phyloP scores from a whole-genome alignment of 2,797 vertebrate species.

The Semaprochilodus insignis region DNA sequence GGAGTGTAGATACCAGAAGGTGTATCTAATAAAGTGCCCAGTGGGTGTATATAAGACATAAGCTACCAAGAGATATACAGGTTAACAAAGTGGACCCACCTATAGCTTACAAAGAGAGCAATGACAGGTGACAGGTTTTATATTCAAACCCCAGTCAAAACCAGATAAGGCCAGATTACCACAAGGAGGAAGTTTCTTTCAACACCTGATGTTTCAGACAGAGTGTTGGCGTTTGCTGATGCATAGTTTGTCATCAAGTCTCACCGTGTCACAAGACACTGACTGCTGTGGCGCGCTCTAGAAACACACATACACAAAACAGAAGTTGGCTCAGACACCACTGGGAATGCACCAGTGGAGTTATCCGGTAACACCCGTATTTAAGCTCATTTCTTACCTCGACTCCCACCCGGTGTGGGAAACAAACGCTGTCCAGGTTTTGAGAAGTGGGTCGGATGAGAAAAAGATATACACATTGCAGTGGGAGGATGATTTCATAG shows the following conservation, averaged over 20 bases:
- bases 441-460: not conserved
- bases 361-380: not conserved
- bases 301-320: slow-evolving; percentile 19
- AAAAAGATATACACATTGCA: not conserved
- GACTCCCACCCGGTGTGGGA: not conserved
- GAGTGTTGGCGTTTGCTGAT: slow-evolving; percentile 1
- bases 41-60: not conserved
- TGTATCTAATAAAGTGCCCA: too few species aligned
- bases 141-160: not conserved
- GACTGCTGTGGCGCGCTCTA: not conserved
- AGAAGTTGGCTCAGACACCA: slow-evolving; percentile 14
- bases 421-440: not conserved
- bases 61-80: not conserved
- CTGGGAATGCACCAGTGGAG: slow-evolving; percentile 10
- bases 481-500: not conserved
- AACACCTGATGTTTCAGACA: slow-evolving; percentile 36
- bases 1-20: too few species aligned
- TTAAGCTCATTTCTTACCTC: not conserved
- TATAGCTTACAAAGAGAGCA: not conserved
- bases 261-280: slow-evolving; percentile 31
- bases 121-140: not conserved
- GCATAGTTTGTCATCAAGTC: slow-evolving; percentile 3
- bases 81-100: not conserved
- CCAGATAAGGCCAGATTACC: not conserved
- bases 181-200: slow-evolving; percentile 8